Conservation (phyloP, 1,140 invertebrate genomes). For the Heterodera carotae region DNA sequence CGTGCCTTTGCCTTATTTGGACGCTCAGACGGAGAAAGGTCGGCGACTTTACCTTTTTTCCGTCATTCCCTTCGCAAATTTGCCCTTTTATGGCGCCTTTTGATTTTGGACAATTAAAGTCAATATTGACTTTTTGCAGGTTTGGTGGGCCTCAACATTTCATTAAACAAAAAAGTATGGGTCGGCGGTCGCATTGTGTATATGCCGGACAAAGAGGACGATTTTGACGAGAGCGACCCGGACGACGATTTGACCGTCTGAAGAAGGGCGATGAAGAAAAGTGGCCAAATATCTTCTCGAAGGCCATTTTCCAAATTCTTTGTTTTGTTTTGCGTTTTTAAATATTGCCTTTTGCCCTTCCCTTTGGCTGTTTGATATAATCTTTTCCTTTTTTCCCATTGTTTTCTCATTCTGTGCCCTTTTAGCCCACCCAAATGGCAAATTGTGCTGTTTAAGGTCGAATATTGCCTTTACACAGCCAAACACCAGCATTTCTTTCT, state of each 20-base stretch:
- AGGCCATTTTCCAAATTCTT: too few species aligned
- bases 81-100: neutral
- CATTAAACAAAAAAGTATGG: conserved; percentile 42
- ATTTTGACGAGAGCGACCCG: conserved; percentile 61
- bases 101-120: conserved; percentile 8
- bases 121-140: conserved; percentile 25
- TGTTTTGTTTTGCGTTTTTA: neutral
- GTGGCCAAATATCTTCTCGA: too few species aligned
- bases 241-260: conserved; percentile 62
- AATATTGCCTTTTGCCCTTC: neutral
- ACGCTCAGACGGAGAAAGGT: conserved; percentile 46
- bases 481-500: neutral
- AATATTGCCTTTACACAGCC: neutral
- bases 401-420: conserved; percentile 4
- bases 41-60: neutral
- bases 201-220: conserved; percentile 56
- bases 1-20: conserved; percentile 41
- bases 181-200: conserved; percentile 60
- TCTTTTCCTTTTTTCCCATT: neutral
- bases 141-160: conserved; percentile 45
- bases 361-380: neutral
- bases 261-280: conserved; percentile 20
- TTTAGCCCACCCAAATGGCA: neutral
- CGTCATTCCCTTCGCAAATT: neutral
- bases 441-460: too few species aligned